Evolutionary conservation across 2,797 vertebrate species (phyloP).

Genomic region (Ctenopoma kingsleyae): DNA sequence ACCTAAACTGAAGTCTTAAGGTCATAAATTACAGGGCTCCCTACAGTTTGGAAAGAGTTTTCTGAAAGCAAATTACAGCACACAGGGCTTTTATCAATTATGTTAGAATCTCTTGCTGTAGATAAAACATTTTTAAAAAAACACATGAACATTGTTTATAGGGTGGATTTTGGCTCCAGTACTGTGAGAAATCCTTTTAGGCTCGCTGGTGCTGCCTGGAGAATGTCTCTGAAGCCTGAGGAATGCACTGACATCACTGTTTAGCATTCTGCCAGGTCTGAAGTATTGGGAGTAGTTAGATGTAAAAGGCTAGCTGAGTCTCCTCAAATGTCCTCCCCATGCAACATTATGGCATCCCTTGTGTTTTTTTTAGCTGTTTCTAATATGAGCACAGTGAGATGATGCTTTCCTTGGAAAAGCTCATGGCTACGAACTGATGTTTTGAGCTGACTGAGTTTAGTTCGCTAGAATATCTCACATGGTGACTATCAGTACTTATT

Average conservation of each 20-base stretch:
- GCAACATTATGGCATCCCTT: conserved; percentile 30
- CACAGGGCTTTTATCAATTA: neutral
- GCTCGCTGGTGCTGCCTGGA: conserved; percentile 69
- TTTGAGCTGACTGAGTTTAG: too few relatives aligned
- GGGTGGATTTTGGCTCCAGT: conserved; percentile 30
- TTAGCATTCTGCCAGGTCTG: conserved; percentile 61
- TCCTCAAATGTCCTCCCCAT: conserved; percentile 57
- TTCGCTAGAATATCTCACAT: too few relatives aligned
- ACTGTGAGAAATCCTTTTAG: conserved; percentile 62
- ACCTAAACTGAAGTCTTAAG: too few relatives aligned
- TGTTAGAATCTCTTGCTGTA: conserved; percentile 1
- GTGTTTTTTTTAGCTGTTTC: neutral
- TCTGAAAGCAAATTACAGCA: conserved; percentile 1
- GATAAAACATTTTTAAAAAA: conserved; percentile 9
- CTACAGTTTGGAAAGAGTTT: neutral
- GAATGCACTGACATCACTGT: conserved; percentile 81
- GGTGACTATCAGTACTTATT: too few relatives aligned
- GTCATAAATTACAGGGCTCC: neutral
- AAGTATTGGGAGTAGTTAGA: conserved; percentile 53
- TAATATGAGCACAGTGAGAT: conserved; percentile 4
- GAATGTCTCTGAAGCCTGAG: conserved; percentile 71
- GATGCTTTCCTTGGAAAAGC: conserved; percentile 20
- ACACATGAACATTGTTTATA: conserved; percentile 33
- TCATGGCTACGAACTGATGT: neutral
- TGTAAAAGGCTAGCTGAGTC: conserved; percentile 40